phyloP scores from a whole-genome alignment of 2,888 invertebrate genomes.

The Pherbina coryleti region DNA sequence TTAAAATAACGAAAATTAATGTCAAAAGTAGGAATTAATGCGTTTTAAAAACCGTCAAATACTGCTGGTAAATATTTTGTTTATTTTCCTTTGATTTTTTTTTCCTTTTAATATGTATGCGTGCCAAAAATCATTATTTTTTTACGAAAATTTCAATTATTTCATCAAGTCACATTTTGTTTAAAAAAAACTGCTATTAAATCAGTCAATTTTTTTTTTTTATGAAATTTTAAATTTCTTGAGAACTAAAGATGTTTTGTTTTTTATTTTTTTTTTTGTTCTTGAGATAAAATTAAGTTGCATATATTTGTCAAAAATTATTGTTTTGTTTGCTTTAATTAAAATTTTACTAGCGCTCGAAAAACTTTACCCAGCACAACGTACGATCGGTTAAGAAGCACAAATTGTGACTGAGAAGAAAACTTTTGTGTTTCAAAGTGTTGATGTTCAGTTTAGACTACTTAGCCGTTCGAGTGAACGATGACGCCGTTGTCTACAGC shows the following conservation, averaged over 20 bases:
- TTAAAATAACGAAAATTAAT: too few species aligned
- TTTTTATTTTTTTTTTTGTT: conserved; percentile 30
- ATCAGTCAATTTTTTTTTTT: conserved; percentile 32
- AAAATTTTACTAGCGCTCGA: too few species aligned
- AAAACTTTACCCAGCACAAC: conserved; percentile 39
- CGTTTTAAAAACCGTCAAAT: too few species aligned
- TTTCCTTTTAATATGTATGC: not conserved
- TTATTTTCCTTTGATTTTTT: not conserved
- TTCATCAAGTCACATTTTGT: conserved; percentile 45
- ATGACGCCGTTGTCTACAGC: not conserved
- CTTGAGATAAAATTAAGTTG: not conserved
- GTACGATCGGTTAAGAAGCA: conserved; percentile 52
- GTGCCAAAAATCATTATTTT: not conserved
- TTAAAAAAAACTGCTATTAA: conserved; percentile 42
- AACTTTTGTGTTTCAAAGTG: conserved; percentile 22
- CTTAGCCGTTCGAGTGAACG: not conserved
- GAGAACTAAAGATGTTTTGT: conserved; percentile 11
- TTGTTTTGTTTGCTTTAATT: too few species aligned
- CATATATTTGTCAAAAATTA: too few species aligned
- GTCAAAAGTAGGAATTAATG: too few species aligned
- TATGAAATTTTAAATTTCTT: not conserved
- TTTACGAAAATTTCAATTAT: not conserved
- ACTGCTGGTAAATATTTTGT: not conserved
- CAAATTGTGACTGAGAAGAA: conserved; percentile 52
- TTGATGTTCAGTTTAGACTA: conserved; percentile 14